Percentiles rank a stretch among this genome's conserved stretches.
Conservation (phyloP, 2,888 invertebrate species). For the Scelioninae gen. 2 region DNA sequence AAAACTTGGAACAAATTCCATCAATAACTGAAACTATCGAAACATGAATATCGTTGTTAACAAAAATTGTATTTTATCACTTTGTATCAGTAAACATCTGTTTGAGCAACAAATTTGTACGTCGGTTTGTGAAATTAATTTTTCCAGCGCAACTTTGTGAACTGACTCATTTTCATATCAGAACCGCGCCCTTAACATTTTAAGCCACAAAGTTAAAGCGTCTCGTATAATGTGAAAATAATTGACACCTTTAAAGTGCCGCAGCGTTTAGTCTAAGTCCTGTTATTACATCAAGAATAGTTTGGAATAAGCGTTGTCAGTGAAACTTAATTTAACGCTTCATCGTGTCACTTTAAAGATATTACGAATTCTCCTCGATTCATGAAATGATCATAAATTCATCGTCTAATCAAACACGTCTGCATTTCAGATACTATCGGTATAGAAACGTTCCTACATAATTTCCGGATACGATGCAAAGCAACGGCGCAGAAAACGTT, state of each 20-base stretch:
- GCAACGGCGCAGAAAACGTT: conserved; percentile 73
- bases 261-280: conserved; percentile 15
- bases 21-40: too few relatives aligned
- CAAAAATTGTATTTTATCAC: too few relatives aligned
- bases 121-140: too few relatives aligned
- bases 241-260: conserved; percentile 45
- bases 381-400: neutral
- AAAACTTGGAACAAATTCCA: too few relatives aligned
- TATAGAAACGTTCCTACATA: conserved; percentile 50
- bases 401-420: conserved; percentile 14
- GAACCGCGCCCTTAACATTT: neutral
- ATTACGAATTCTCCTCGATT: conserved; percentile 5
- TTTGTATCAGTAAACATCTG: too few relatives aligned
- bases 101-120: too few relatives aligned
- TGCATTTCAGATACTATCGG: conserved; percentile 49
- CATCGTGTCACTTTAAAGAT: conserved; percentile 4
- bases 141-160: too few relatives aligned
- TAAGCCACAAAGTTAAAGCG: neutral
- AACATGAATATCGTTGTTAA: too few relatives aligned
- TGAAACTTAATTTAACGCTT: conserved; percentile 5
- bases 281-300: conserved; percentile 8
- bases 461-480: conserved; percentile 69
- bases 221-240: conserved; percentile 22
- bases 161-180: neutral
- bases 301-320: conserved; percentile 17